phyloP scores from a whole-genome alignment of 2,797 vertebrate genomes.

The Brachyalestes nurse region DNA sequence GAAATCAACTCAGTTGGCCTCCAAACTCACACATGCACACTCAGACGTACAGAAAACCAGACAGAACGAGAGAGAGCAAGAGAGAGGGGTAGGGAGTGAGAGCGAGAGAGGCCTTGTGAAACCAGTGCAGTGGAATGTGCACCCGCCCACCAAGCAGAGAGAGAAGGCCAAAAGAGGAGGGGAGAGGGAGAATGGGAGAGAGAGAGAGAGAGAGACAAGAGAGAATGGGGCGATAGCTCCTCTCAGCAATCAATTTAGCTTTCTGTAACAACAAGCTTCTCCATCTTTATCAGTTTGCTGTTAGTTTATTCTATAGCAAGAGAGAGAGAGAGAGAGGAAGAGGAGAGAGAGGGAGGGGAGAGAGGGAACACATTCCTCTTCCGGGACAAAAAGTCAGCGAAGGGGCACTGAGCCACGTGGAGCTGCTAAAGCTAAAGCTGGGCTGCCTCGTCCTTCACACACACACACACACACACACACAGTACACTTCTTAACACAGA shows the following conservation, averaged over 20 bases:
- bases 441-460: constrained; percentile 73
- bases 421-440: constrained; percentile 72
- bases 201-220: constrained; percentile 37
- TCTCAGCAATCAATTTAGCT: not conserved
- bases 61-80: constrained; percentile 35
- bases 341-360: constrained; percentile 7
- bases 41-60: constrained; percentile 42
- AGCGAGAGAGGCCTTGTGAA: constrained; percentile 70
- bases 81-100: constrained; percentile 55
- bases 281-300: not conserved
- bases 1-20: constrained; percentile 38
- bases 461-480: not conserved
- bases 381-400: constrained; percentile 60
- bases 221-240: not conserved
- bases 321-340: constrained; percentile 23
- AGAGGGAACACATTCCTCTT: constrained; percentile 62
- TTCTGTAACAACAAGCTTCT: not conserved
- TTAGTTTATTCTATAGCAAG: not conserved
- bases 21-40: constrained; percentile 53
- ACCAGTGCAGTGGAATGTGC: constrained; percentile 79
- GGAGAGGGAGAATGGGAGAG: not conserved
- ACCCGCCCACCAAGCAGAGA: constrained; percentile 63
- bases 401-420: constrained; percentile 82
- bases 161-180: constrained; percentile 57
- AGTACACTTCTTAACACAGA: not conserved